Evolutionary conservation across 37 sponge, comb jelly and placozoan species (phyloP).

Genomic region (Eunapius fragilis): DNA sequence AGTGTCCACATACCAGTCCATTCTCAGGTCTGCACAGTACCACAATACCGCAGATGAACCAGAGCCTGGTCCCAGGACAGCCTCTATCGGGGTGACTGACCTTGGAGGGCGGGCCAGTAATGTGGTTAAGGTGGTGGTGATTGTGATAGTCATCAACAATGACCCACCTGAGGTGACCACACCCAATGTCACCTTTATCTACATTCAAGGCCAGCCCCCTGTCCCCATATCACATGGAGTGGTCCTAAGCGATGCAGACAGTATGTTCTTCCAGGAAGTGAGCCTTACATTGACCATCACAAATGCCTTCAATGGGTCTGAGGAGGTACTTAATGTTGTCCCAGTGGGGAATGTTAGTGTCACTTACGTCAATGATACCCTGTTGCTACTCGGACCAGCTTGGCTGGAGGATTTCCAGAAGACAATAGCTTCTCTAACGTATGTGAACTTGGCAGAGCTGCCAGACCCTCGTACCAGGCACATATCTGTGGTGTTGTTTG

Average conservation of each 20-base stretch:
- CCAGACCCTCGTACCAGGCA: conserved; percentile 42
- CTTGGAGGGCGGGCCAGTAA: conserved; percentile 58
- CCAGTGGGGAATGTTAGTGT: conserved; percentile 28
- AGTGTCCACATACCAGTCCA: conserved; percentile 48
- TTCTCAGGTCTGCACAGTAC: conserved; percentile 63
- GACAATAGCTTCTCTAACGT: conserved; percentile 65
- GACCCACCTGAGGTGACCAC: conserved; percentile 60
- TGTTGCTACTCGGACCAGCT: conserved; percentile 76
- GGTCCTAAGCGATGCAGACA: conserved; percentile 69
- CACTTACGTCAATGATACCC: conserved; percentile 20
- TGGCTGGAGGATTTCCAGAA: conserved; percentile 65
- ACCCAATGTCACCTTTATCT: conserved; percentile 45
- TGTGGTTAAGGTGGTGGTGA: conserved; percentile 34
- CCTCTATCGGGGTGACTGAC: conserved; percentile 77
- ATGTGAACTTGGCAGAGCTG: conserved; percentile 79
- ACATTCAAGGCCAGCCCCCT: conserved; percentile 52
- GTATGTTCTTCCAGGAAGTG: conserved; percentile 42
- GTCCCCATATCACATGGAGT: conserved; percentile 43
- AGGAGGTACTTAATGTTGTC: conserved; percentile 42
- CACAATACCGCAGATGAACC: conserved; percentile 74
- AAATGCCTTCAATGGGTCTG: conserved; percentile 50
- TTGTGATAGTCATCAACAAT: conserved; percentile 72
- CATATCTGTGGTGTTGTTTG: conserved; percentile 52
- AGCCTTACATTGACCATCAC: conserved; percentile 51
- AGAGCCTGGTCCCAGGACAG: conserved; percentile 42